phyloP scores from a whole-genome alignment of 2,888 invertebrate genomes.

The Thalpophila matura region DNA sequence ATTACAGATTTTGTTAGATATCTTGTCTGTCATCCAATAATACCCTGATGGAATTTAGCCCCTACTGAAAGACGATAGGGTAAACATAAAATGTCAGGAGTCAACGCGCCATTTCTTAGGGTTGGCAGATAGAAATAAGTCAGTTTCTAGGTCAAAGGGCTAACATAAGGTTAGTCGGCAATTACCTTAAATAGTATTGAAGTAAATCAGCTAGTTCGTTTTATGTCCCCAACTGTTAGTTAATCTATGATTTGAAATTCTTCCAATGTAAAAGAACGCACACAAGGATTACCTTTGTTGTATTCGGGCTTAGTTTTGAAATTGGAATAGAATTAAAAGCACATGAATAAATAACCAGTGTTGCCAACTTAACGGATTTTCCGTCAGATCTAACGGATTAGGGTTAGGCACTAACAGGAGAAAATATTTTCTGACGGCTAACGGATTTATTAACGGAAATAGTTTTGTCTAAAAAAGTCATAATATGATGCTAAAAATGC shows the following conservation, averaged over 20 bases:
- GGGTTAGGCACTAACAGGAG: too few species aligned
- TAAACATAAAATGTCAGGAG: constrained; percentile 39
- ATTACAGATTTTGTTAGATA: neutral
- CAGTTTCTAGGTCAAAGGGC: constrained; percentile 29
- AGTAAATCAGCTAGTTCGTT: constrained; percentile 15
- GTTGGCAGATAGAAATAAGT: constrained; percentile 36
- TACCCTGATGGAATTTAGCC: constrained; percentile 7
- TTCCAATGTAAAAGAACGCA: constrained; percentile 2
- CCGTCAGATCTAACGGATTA: too few species aligned
- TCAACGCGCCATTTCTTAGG: constrained; percentile 21
- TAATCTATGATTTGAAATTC: constrained; percentile 22
- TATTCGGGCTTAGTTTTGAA: neutral
- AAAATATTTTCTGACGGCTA: too few species aligned
- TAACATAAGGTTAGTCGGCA: constrained; percentile 21
- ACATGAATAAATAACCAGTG: too few species aligned
- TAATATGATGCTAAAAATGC: too few species aligned
- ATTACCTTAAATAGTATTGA: constrained; percentile 8
- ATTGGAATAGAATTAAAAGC: constrained; percentile 5
- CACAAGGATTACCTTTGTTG: neutral
- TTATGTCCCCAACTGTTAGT: constrained; percentile 12
- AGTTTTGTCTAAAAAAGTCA: too few species aligned
- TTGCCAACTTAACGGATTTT: too few species aligned
- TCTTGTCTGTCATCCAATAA: neutral
- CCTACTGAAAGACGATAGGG: constrained; percentile 10
- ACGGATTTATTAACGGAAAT: too few species aligned